Conservation (phyloP, 2,888 invertebrate genomes). For the Steinernema carpocapsae region DNA sequence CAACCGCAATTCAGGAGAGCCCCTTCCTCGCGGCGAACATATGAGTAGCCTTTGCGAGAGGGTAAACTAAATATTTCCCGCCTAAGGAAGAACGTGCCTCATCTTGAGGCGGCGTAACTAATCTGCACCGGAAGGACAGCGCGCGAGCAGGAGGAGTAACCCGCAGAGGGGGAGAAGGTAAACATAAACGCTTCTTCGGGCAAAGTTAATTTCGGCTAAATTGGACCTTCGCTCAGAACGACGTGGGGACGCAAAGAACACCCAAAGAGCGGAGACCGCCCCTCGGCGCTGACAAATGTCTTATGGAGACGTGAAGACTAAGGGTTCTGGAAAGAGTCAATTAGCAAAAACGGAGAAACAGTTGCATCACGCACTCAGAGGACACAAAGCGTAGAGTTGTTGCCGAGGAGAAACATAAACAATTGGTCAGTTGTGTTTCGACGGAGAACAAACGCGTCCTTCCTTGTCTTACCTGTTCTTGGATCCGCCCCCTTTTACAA, state of each 20-base stretch:
- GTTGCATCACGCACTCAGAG: no score
- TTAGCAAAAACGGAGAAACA: no score
- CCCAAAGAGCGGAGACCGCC: slow-evolving; percentile 17
- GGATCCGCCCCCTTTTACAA: no score
- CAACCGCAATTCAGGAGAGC: no score
- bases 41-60: not conserved
- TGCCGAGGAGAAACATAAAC: no score
- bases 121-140: not conserved
- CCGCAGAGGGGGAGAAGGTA: not conserved
- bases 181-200: slow-evolving; percentile 20
- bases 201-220: not conserved
- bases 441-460: no score
- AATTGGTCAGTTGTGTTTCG: no score
- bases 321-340: no score
- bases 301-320: not conserved
- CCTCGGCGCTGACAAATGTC: not conserved
- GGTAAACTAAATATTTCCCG: no score
- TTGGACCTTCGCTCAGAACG: not conserved
- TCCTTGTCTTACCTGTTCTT: no score
- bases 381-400: no score
- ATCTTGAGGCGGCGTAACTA: not conserved
- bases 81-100: not conserved
- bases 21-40: not conserved
- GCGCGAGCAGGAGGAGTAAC: not conserved
- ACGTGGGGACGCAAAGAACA: slow-evolving; percentile 14